Base-by-base conservation (phyloP, 2,113 vertebrate species). In the Tragulus kanchil region DNA sequence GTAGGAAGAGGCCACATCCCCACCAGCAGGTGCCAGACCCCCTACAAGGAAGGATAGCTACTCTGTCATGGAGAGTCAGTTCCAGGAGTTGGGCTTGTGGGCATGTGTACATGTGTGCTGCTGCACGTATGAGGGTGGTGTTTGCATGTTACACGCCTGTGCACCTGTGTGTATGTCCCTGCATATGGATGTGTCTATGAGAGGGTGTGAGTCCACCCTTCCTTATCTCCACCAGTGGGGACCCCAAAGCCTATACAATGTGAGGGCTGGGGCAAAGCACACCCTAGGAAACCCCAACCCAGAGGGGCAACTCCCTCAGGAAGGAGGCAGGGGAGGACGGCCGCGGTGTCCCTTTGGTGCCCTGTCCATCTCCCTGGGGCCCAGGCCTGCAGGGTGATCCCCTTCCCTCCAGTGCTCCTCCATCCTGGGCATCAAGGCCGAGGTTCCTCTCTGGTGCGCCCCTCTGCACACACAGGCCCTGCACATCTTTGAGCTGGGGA, bases 191-290 rank as follows among this genome's bases (percentile, higher is more conserved):
- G 58, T 54, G 13, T 78, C 11, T 13, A 14, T 52, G 65, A 69
- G 1, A 36, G 0, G n/a, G 23, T 73, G 69, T 17, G 13, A 50
- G 31, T 96, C 98, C 99, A 79, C 99, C 99, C 93, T 99, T 99
- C 98, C 98, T 99, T 96, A 98, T 99, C 78, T 99, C 99, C 13
- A 99, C 99, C 4, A 98, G 99, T 16, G 99, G 99, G 65, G 99
- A 99, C 97, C 99, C 99, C 97, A 99, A 99, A 98, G 99, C 99
- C 97, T 99, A 99, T 98, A 99, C 0, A 99, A 99, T 7, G 98
- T 98, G 85, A 96, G 98, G 58, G 19, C 58, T 94, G 1, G 1
- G 15, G 8, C 26, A 54, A 75, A 15, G 19, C n/a, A 48, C 3
- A 36, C 9, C 19, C 36, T 50, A 59, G 75, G 12, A 64, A 6